phyloP scores from a whole-genome alignment of 2,888 invertebrate species.

The Pseudococcus viburni region DNA sequence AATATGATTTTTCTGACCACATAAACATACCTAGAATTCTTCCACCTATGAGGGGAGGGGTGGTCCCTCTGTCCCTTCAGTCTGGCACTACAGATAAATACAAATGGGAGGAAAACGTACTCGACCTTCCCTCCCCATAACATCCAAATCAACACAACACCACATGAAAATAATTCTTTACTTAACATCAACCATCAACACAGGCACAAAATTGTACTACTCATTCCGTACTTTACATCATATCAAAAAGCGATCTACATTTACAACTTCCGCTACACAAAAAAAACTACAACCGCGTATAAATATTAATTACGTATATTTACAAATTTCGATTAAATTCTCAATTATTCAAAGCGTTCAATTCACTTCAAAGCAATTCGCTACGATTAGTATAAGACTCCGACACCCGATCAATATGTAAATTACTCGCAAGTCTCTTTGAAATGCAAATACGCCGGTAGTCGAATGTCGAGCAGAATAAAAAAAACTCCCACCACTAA shows the following conservation, averaged over 20 bases:
- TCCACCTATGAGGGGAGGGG: too few relatives aligned
- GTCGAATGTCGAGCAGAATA: not conserved
- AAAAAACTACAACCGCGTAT: constrained; percentile 18
- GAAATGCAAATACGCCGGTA: constrained; percentile 26
- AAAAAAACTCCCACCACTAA: not conserved
- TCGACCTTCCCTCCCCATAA: too few relatives aligned
- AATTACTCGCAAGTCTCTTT: constrained; percentile 27
- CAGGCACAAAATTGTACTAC: too few relatives aligned
- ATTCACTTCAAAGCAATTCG: constrained; percentile 35
- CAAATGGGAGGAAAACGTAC: too few relatives aligned
- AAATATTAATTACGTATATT: not conserved
- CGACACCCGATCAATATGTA: constrained; percentile 24
- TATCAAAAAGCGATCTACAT: not conserved
- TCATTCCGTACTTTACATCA: too few relatives aligned
- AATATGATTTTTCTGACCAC: too few relatives aligned
- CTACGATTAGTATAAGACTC: constrained; percentile 6
- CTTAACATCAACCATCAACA: too few relatives aligned
- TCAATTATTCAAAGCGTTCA: constrained; percentile 11
- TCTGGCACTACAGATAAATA: too few relatives aligned
- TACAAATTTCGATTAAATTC: constrained; percentile 32
- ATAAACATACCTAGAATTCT: too few relatives aligned
- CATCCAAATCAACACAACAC: too few relatives aligned
- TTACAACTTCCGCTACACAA: not conserved
- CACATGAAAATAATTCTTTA: too few relatives aligned
- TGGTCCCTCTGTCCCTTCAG: too few relatives aligned